Conservation (phyloP, 2,797 vertebrate genomes). For the Galagoides demidoff region DNA sequence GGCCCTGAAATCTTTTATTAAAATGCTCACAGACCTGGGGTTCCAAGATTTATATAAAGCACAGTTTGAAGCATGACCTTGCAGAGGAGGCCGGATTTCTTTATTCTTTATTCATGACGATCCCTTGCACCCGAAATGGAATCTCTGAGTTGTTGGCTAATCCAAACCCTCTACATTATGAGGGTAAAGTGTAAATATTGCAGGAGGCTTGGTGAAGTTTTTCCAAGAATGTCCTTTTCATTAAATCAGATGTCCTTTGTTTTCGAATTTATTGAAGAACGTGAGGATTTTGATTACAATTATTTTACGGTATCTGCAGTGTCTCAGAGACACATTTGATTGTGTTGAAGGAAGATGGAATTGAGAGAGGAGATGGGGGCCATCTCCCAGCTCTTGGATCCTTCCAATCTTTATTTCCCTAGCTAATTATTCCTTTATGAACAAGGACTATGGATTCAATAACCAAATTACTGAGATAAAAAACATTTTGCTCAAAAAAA, state of each 20-base stretch:
- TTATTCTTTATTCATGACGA: not conserved
- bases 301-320: not conserved
- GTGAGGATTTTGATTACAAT: not conserved
- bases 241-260: not conserved
- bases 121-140: fast-evolving
- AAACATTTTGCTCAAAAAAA: not conserved
- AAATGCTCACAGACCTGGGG: too few relatives aligned
- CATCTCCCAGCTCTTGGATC: not conserved
- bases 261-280: not conserved
- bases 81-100: not conserved
- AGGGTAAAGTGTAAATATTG: fast-evolving
- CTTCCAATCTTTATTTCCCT: not conserved
- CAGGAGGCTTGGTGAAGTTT: too few relatives aligned
- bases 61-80: not conserved
- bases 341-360: not conserved
- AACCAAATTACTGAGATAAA: not conserved
- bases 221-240: not conserved
- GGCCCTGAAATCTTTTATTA: too few relatives aligned
- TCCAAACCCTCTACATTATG: not conserved
- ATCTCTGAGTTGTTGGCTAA: not conserved
- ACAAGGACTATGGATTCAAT: not conserved
- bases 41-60: not conserved
- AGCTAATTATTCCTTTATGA: not conserved
- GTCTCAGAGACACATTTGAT: not conserved
- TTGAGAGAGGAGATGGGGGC: not conserved